Base-by-base conservation (phyloP, 1,140 invertebrate species). In the Ylistrum balloti region DNA sequence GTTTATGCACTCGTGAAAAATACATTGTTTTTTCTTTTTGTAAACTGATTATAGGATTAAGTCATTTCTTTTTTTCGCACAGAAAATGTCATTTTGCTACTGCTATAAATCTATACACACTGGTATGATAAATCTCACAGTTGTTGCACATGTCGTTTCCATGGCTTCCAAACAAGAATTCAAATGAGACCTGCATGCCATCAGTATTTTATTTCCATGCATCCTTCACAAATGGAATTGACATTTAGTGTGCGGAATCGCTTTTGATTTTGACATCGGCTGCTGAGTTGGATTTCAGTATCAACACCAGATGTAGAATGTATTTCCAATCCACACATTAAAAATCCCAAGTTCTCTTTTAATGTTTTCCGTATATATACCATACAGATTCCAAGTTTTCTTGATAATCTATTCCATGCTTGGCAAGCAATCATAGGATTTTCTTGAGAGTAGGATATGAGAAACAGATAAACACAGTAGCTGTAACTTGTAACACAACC, bases 201-300 rank as follows among this genome's bases (percentile, higher is more conserved):
- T 74, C n/a, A 28, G 20, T 74, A 74, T 74, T 74, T 74, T 28
- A 74, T 74, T 74, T 74, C 56, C 56, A 17, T 74, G n/a, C 56
- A 74, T 74, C 56, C 56, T 74, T 7, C 56, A n/a, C 56, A 74
- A 74, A 74, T 74, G 56, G 56, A 74, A 74, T 74, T 74, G 56
- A 74, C 56, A 74, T 74, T 74, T 74, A 74, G 56, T 74, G 56
- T 74, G n/a, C 22, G 5, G 28, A 74, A 28, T 0, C 22, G n/a
- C 28, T 74, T 74, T 74, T 28, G 56, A 74, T 74, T 74, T 74
- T 74, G 56, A 74, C 56, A 74, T 74, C 28, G 56, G 56, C 56
- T 28, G 56, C n/a, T n/a, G 56, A 74, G 56, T 28, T 28, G 56
- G 56, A 74, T 74, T 74, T 74, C 56, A 11, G 22, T 74, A 74